Conservation (phyloP, 2,888 invertebrate species). For the Liopterus haemorrhoidalis region DNA sequence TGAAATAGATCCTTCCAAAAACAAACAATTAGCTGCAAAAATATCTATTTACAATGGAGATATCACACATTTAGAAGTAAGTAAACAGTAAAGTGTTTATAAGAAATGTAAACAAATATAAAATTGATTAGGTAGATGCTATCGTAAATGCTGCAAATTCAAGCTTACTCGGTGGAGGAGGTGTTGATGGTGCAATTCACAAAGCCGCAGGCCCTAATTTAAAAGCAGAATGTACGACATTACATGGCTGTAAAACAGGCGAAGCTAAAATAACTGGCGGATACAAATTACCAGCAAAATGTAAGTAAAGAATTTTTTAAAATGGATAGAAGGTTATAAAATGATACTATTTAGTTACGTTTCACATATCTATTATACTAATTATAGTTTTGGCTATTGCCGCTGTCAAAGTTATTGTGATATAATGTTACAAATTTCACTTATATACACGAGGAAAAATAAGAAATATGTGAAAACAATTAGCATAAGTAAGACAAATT, state of each 20-base stretch:
- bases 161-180: slow-evolving; percentile 70
- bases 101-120: slow-evolving; percentile 7
- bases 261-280: slow-evolving; percentile 78
- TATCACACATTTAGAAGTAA: slow-evolving; percentile 71
- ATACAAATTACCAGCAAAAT: slow-evolving; percentile 75
- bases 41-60: slow-evolving; percentile 70
- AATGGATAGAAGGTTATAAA: neutral
- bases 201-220: slow-evolving; percentile 66
- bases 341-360: too few species aligned
- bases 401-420: too few species aligned
- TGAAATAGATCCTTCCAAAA: slow-evolving; percentile 44
- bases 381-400: too few species aligned
- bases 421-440: too few species aligned
- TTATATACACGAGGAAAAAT: too few species aligned
- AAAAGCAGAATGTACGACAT: slow-evolving; percentile 62
- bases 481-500: too few species aligned
- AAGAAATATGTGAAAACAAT: too few species aligned
- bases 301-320: slow-evolving; percentile 50
- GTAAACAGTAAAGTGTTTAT: slow-evolving; percentile 15
- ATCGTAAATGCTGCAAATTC: slow-evolving; percentile 89
- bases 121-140: slow-evolving; percentile 60
- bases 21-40: slow-evolving; percentile 51
- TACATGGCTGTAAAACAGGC: slow-evolving; percentile 74
- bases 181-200: slow-evolving; percentile 90
- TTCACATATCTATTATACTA: too few species aligned